Conservation (phyloP, 1,140 invertebrate species). For the Myzus persicae region DNA sequence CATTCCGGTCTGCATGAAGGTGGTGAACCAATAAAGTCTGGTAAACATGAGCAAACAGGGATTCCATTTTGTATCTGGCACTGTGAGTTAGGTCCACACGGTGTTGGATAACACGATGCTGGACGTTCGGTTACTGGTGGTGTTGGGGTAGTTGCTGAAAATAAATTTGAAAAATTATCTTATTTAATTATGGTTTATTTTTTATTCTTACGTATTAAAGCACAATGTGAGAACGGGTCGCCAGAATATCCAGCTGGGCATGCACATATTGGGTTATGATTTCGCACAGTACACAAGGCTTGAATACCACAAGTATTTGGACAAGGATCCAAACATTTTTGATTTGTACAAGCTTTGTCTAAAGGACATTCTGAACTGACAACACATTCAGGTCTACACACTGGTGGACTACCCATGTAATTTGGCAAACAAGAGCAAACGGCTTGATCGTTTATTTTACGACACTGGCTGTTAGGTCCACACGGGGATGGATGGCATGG, state of each 20-base stretch:
- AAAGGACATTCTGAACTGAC: conserved; percentile 70
- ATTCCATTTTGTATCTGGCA: conserved; percentile 66
- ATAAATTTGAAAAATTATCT: neutral
- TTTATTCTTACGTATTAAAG: conserved; percentile 64
- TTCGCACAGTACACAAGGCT: conserved; percentile 69
- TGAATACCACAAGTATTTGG: conserved; percentile 71
- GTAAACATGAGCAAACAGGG: conserved; percentile 65
- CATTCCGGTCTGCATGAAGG: conserved; percentile 68
- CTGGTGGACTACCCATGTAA: conserved; percentile 69
- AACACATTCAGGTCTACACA: conserved; percentile 69
- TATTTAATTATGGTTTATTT: neutral
- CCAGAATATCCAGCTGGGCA: conserved; percentile 69
- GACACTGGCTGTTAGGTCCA: conserved; percentile 75
- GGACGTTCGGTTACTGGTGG: conserved; percentile 62
- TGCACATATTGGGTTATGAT: conserved; percentile 70
- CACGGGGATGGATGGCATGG: conserved; percentile 76
- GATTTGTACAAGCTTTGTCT: conserved; percentile 69
- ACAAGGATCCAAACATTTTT: conserved; percentile 72
- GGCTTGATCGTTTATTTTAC: conserved; percentile 66
- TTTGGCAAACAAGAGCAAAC: conserved; percentile 70
- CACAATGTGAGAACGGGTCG: conserved; percentile 70
- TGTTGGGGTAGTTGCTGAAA: conserved; percentile 60
- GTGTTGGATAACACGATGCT: conserved; percentile 66
- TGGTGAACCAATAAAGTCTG: conserved; percentile 65
- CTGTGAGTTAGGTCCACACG: conserved; percentile 69